Conservation (phyloP, 2,113 vertebrate genomes). For the Tympanuchus pallidicinctus region DNA sequence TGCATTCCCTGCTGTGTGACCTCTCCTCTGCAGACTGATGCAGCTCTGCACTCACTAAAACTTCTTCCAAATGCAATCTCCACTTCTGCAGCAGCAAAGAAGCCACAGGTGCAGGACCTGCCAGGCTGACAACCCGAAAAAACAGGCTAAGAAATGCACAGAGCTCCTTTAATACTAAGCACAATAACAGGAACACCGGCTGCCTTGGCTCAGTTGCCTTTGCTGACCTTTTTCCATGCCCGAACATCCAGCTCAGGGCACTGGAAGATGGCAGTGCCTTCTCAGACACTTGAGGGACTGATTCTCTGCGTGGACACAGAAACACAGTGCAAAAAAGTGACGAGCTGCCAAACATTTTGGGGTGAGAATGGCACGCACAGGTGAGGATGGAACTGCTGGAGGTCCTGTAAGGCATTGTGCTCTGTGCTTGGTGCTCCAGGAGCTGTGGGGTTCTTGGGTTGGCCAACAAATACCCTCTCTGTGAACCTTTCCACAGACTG, state of each 20-base stretch:
- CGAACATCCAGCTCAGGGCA: background rate
- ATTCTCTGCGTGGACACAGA: accelerated
- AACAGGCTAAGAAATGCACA: background rate
- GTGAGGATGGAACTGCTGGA: background rate
- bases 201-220: background rate
- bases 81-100: background rate
- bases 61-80: background rate
- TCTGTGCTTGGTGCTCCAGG: background rate
- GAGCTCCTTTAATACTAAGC: background rate
- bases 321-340: accelerated
- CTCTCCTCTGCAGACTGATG: background rate
- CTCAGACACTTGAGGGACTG: accelerated
- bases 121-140: background rate
- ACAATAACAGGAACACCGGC: background rate
- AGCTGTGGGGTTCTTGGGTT: background rate
- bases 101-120: background rate
- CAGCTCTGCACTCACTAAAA: background rate
- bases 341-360: background rate
- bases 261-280: background rate
- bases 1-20: background rate
- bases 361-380: background rate
- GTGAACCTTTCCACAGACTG: background rate
- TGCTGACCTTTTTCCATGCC: background rate
- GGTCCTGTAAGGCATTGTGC: background rate
- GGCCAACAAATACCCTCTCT: background rate